These are phyloP conservation scores for Drosophila elegans DNA, from an alignment of 1,140 invertebrate species.

Conservation along the genomic window DNA sequence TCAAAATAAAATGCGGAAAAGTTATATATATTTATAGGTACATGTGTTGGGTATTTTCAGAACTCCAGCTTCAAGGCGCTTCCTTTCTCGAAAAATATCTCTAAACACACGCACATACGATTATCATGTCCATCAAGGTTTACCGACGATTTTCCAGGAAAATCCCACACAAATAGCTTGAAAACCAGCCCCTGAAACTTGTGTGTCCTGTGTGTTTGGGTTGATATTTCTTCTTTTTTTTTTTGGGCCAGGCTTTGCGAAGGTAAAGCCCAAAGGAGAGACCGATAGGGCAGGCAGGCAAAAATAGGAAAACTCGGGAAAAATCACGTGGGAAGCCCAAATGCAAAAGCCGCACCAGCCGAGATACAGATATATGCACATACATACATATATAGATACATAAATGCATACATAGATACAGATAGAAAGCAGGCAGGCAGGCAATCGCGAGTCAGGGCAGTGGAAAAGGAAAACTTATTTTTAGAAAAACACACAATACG, in stretches of 20 bases:
- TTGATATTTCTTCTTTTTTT: not conserved
- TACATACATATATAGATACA: slow-evolving; percentile 14
- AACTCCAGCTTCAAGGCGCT: slow-evolving; percentile 12
- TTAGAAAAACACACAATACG: slow-evolving; percentile 59
- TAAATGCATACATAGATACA: slow-evolving; percentile 33
- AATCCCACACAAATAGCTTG: slow-evolving; percentile 63
- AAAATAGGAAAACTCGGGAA: slow-evolving; percentile 50
- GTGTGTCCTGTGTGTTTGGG: slow-evolving; percentile 24
- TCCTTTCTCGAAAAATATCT: slow-evolving; percentile 32
- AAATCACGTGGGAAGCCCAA: slow-evolving; percentile 75
- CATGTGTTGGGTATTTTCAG: slow-evolving; percentile 6
- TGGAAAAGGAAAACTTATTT: slow-evolving; percentile 70
- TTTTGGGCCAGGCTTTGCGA: slow-evolving; percentile 60
- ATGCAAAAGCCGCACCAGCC: slow-evolving; percentile 57
- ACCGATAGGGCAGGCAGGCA: slow-evolving; percentile 53
- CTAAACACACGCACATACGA: slow-evolving; percentile 8
- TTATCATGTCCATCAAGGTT: slow-evolving; percentile 24
- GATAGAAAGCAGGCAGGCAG: slow-evolving; percentile 30
- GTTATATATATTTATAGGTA: slow-evolving; percentile 14
- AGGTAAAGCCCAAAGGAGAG: slow-evolving; percentile 73
- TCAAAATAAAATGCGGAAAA: slow-evolving; percentile 15
- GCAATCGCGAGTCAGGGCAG: slow-evolving; percentile 15
- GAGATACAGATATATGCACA: slow-evolving; percentile 45
- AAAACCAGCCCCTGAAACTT: slow-evolving; percentile 57
- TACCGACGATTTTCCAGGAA: slow-evolving; percentile 54